Conservation (phyloP, 2,888 invertebrate genomes). For the Ectobius pallidus region DNA sequence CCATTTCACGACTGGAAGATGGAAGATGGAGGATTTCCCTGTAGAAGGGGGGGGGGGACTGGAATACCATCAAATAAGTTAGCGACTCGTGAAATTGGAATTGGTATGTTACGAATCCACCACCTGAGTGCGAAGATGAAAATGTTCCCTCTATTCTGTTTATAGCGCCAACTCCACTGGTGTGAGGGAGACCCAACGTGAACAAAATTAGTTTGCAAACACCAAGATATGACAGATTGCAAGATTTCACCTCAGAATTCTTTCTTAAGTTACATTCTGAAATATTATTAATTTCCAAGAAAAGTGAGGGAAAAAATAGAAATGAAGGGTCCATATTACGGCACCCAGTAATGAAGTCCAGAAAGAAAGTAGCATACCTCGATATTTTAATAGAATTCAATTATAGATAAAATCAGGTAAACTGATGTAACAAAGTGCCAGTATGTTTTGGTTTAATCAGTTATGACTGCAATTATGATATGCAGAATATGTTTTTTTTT, state of each 20-base stretch:
- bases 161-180: conserved; percentile 1
- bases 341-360: not conserved
- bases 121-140: conserved; percentile 30
- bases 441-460: no score
- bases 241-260: not conserved
- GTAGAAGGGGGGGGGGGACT: not conserved
- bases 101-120: conserved; percentile 34
- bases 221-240: not conserved
- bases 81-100: conserved; percentile 38
- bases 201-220: conserved; percentile 8
- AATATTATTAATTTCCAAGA: not conserved
- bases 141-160: conserved; percentile 19
- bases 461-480: no score
- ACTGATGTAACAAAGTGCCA: no score
- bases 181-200: not conserved
- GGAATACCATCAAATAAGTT: conserved; percentile 36
- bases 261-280: conserved; percentile 5
- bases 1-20: not conserved
- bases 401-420: no score
- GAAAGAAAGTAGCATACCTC: no score
- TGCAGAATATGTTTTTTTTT: no score
- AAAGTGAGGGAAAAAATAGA: not conserved
- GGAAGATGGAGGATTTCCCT: not conserved
- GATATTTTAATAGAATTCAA: no score
- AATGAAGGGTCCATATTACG: not conserved